Evolutionary conservation across 2,888 invertebrate species (phyloP), one percentile per base, ranked within the genome.

Genomic region (Dynastes maya): DNA sequence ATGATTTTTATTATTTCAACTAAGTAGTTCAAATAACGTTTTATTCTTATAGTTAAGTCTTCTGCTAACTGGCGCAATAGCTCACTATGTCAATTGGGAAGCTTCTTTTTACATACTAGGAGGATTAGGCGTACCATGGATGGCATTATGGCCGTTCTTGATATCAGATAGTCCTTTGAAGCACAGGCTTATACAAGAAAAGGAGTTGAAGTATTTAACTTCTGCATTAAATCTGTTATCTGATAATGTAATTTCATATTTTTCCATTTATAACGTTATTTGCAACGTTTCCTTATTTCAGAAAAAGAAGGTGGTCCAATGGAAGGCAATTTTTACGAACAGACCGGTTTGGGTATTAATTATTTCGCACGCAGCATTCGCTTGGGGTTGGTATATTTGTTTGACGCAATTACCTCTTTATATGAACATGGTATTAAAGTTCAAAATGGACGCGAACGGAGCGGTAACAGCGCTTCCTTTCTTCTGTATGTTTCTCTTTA

Each of bases 351-450:
- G 93, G 86, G 94, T 95, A 0, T 95, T 96, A 84, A 88, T 95
- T 71, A 90, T 95, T 9, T 91, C 95, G 0, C 96, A 96, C 87
- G 91, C 92, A 1, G 95, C 95, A 88, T 94, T 92, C 85, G 95
- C 95, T 88, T 95, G 94, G 91, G 96, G 95, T 79, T 96, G 95
- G 95, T 96, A 96, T 88, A 95, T 95, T 94, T 89, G 96, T 83
- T 92, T 96, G 49, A 95, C 95, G 68, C 95, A 96, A 85, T 90
- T 95, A 80, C 96, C 96, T 0, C 93, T 93, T 85, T 96, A 95
- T 87, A 94, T 95, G 95, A 94, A 94, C 85, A 92, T 93, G 85
- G 94, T 95, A 51, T 91, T 95, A 61, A 91, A 93, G 84, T 95
- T 95, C 85, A 92, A 94, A 82, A 93, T 96, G 85, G 92, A 92